Conservation (phyloP, 30 jellyfish, hydroid and myxozoan genomes). For the Pelagia noctiluca region DNA sequence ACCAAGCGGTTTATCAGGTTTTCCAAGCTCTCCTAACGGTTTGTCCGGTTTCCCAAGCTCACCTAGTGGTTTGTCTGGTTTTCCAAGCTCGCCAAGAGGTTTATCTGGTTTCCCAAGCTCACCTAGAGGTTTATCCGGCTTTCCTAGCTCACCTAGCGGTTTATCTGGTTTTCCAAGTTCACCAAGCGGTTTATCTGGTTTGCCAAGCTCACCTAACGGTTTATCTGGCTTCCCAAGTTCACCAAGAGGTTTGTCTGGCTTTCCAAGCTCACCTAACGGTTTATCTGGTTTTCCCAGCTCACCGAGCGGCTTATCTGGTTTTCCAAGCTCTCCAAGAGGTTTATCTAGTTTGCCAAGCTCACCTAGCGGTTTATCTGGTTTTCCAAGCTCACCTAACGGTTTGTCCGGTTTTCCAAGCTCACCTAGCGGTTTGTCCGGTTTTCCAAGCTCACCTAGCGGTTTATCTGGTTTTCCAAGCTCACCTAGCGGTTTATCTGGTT, state of each 20-base stretch:
- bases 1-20: not conserved
- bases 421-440: not conserved
- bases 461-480: conserved; percentile 7
- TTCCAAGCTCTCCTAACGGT: not conserved
- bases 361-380: conserved; percentile 8
- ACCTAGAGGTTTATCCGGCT: not conserved
- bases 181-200: conserved; percentile 1
- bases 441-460: not conserved
- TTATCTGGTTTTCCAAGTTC: conserved; percentile 17
- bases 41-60: not conserved
- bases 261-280: not conserved
- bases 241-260: not conserved
- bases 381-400: not conserved
- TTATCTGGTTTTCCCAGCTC: conserved; percentile 20
- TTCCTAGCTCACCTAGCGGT: not conserved
- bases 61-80: not conserved
- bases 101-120: not conserved
- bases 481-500: not conserved
- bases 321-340: not conserved
- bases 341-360: conserved; percentile 3
- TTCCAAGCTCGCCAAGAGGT: not conserved
- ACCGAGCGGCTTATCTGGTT: not conserved
- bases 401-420: conserved; percentile 1
- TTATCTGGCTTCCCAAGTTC: not conserved
- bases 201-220: conserved; percentile 25